phyloP scores from a whole-genome alignment of 2,113 vertebrate species.

The Protomyctophum bolini region DNA sequence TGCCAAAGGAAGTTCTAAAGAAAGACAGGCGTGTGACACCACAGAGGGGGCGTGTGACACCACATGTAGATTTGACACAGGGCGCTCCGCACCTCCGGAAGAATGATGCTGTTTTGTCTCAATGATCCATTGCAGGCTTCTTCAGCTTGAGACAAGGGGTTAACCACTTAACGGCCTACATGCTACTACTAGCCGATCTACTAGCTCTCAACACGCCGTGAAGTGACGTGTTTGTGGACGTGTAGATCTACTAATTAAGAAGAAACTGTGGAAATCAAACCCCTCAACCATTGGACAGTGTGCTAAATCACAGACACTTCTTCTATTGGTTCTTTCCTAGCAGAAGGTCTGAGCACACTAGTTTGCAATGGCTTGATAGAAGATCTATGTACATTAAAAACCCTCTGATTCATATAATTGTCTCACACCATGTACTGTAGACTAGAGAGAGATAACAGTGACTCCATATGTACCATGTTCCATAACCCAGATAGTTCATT shows the following conservation, averaged over 20 bases:
- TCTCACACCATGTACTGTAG: not conserved
- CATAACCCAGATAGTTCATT: slow-evolving; percentile 7
- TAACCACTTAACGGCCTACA: not conserved
- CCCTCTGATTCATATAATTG: not conserved
- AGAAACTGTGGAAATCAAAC: too few species aligned
- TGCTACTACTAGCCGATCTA: too few species aligned
- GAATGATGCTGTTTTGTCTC: not conserved
- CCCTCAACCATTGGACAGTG: too few species aligned
- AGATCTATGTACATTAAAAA: not conserved
- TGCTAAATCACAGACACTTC: not conserved
- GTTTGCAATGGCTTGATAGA: slow-evolving; percentile 12
- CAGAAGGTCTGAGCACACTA: slow-evolving; percentile 6
- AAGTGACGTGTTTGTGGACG: too few species aligned
- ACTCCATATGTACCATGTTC: slow-evolving; percentile 9
- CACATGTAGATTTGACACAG: not conserved
- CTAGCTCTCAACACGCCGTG: too few species aligned
- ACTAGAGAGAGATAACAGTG: not conserved
- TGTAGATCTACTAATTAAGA: too few species aligned
- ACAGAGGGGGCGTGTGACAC: not conserved
- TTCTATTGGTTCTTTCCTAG: not conserved
- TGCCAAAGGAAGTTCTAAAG: slow-evolving; percentile 11
- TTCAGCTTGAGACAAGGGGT: not conserved
- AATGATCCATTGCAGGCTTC: not conserved
- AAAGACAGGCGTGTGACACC: slow-evolving; percentile 24
- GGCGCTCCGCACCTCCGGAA: too few species aligned